Base-by-base conservation (phyloP, 2,888 invertebrate genomes). In the Drosophila hamatofila region DNA sequence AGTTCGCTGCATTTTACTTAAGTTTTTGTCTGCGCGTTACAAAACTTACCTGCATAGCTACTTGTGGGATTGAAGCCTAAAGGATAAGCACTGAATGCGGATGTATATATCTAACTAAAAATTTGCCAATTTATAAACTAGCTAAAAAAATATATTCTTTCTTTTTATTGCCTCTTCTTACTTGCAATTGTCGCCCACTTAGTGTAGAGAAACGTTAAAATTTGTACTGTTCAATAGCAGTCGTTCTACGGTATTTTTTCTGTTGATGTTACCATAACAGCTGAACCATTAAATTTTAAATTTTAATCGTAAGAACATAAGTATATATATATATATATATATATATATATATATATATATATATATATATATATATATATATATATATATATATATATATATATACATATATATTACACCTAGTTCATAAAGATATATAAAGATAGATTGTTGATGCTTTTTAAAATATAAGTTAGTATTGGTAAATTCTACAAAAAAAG, bases 71-170 rank as follows among this genome's bases (percentile, higher is more conserved):
- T 49, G 9, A 60, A 58, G 51, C 62, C 39, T 61, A 69, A 80
- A 65, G 63, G 37, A 78, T 72, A 72, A 65, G 62, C 80, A 72
- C 72, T 68, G 41, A 65, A 48, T 72, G 39, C 64, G 49, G 70
- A 59, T 72, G 42, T 75, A 44, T 79, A 52, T 78, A 65, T 64
- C 30, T 18, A 78, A 78, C 80, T 65, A 76, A 72, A 72, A 78
- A 78, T 72, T 75, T 78, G 62, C 59, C 67, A 80, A 80, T 80
- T 78, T 64, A 54, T 41, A 72, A 75, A 76, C 67, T 76, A 80
- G 76, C 61, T 67, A 49, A 21, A 44, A 65, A 65, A 66, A 68
- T 48, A 75, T 69, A 60, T 78, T 79, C 51, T 58, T 66, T 37
- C 54, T 51, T 35, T 16, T 30, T 52, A 46, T 58, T 56, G 56